A percentile compares a stretch with the other conserved stretches of the same genome.
phyloP scores from a whole-genome alignment of 1,140 invertebrate genomes.

The Bombus pyrosoma region DNA sequence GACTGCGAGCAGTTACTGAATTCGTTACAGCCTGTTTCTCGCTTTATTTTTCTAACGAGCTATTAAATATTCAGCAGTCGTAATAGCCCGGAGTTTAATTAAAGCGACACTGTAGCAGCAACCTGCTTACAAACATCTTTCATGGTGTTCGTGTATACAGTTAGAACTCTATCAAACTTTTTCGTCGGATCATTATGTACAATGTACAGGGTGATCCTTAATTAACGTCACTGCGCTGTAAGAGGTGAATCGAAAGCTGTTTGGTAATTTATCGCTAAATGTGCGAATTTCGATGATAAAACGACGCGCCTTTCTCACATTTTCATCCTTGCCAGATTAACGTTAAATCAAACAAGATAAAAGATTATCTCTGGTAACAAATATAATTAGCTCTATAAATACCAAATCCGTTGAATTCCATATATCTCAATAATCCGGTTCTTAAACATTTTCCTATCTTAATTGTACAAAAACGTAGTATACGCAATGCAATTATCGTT shows the following conservation, averaged over 20 bases:
- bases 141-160: constrained; percentile 7
- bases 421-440: too few species aligned
- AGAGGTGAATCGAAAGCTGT: not conserved
- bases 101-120: constrained; percentile 30
- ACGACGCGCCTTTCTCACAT: too few species aligned
- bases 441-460: too few species aligned
- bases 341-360: not conserved
- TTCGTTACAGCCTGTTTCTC: constrained; percentile 28
- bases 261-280: not conserved
- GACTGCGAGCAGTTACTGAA: constrained; percentile 6
- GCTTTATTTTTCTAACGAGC: constrained; percentile 33
- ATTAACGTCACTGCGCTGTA: not conserved
- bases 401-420: too few species aligned
- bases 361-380: not conserved
- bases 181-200: constrained; percentile 5
- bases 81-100: constrained; percentile 33
- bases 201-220: constrained; percentile 10
- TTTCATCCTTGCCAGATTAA: not conserved
- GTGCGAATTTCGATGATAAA: not conserved
- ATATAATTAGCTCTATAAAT: too few species aligned
- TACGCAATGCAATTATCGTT: too few species aligned
- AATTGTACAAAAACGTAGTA: too few species aligned
- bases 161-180: constrained; percentile 28
- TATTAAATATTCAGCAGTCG: constrained; percentile 36
- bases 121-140: constrained; percentile 35